A percentile compares a stretch with the other conserved stretches of the same genome.
Evolutionary conservation across 2,888 invertebrate genomes (phyloP).

Genomic region (Junonia oenone): DNA sequence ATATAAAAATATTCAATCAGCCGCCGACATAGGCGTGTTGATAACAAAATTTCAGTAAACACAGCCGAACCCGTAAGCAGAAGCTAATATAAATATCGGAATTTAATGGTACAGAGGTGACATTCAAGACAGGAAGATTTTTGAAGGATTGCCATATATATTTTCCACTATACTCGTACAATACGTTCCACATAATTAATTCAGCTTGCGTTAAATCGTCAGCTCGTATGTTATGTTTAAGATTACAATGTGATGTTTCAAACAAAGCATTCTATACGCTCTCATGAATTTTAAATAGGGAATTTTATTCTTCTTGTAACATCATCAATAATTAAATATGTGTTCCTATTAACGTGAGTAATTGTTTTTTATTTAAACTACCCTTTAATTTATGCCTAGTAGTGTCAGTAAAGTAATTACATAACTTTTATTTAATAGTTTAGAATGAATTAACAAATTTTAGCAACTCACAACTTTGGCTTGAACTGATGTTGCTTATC

Average conservation of each 20-base stretch:
- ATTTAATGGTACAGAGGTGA: too few relatives aligned
- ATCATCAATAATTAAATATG: conserved; percentile 18
- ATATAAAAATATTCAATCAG: too few relatives aligned
- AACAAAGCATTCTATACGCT: conserved; percentile 17
- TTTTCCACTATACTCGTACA: neutral
- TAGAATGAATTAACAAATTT: neutral
- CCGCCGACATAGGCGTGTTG: too few relatives aligned
- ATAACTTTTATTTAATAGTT: neutral
- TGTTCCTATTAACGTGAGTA: neutral
- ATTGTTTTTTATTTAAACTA: neutral
- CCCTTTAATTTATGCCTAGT: neutral
- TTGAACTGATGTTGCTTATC: conserved; percentile 39
- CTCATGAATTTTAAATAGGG: conserved; percentile 19
- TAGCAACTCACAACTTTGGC: conserved; percentile 14
- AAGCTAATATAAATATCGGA: too few relatives aligned
- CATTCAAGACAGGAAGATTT: too few relatives aligned
- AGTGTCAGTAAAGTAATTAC: neutral
- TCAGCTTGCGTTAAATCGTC: conserved; percentile 6
- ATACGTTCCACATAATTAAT: conserved; percentile 9
- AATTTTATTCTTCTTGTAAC: conserved; percentile 17
- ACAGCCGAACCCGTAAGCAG: too few relatives aligned
- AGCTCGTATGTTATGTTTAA: conserved; percentile 8
- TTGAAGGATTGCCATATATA: too few relatives aligned
- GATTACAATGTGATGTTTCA: conserved; percentile 18
- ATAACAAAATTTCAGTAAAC: too few relatives aligned